Evolutionary conservation across 2,797 vertebrate genomes (phyloP).

Genomic region (Lateolabrax maculatus): DNA sequence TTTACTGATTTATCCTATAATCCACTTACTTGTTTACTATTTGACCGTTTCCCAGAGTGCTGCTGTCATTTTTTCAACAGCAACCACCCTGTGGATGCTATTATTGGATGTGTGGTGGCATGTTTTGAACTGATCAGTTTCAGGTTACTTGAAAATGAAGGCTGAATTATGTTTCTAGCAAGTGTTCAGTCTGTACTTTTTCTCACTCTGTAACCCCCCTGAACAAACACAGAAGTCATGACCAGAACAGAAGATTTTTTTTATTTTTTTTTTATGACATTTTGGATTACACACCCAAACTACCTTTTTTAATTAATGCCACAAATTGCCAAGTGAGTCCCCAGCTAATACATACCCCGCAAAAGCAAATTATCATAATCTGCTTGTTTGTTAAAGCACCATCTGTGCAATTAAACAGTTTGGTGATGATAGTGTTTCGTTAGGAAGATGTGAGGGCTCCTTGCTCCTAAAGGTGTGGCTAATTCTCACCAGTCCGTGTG

Average conservation of each 20-base stretch:
- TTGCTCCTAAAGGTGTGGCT: conserved; percentile 64
- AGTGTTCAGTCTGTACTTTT: conserved; percentile 36
- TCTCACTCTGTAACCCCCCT: conserved; percentile 19
- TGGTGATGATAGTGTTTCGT: conserved; percentile 62
- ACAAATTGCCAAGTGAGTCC: conserved; percentile 61
- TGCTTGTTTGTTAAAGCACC: conserved; percentile 66
- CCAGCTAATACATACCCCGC: conserved; percentile 40
- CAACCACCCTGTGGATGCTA: not conserved
- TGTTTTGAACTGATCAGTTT: conserved; percentile 48
- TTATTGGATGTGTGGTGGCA: conserved; percentile 8
- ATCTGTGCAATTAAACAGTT: conserved; percentile 73
- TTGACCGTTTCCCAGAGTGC: conserved; percentile 12
- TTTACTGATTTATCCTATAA: conserved; percentile 49
- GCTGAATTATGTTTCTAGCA: conserved; percentile 55
- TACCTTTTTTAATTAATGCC: conserved; percentile 54
- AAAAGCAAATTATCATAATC: conserved; percentile 68
- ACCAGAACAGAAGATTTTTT: conserved; percentile 11
- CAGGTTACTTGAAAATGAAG: conserved; percentile 47
- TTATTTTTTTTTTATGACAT: conserved; percentile 15
- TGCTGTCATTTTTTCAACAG: conserved; percentile 10
- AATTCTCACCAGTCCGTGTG: conserved; percentile 54
- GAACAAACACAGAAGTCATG: conserved; percentile 36
- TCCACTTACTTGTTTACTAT: conserved; percentile 41
- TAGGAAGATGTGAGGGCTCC: conserved; percentile 48
- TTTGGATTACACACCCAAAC: conserved; percentile 39